These are phyloP conservation scores for Regulus satrapa DNA, from an alignment of 2,113 vertebrate genomes.

Conservation along the genomic window DNA sequence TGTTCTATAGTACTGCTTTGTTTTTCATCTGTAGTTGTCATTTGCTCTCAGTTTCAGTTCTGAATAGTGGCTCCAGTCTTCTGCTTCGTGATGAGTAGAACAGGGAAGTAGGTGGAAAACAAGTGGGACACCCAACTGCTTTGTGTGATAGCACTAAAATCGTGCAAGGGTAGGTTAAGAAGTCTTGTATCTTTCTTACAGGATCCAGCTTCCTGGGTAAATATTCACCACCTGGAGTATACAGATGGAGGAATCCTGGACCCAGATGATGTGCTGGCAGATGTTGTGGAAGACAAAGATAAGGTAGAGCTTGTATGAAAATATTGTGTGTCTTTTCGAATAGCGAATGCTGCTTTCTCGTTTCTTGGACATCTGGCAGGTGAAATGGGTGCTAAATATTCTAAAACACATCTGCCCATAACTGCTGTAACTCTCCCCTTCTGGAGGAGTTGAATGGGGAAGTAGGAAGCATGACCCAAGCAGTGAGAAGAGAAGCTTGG, in stretches of 20 bases:
- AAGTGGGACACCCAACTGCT: background rate
- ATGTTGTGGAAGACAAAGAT: slow-evolving; percentile 96
- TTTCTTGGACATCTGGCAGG: background rate
- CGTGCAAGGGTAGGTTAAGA: background rate
- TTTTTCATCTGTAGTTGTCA: background rate
- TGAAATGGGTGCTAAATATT: background rate
- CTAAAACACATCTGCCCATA: background rate
- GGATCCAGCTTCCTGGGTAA: slow-evolving; percentile 89
- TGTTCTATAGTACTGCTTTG: background rate
- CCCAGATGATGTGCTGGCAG: slow-evolving; percentile 92
- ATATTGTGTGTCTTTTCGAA: background rate
- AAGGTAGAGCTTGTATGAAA: slow-evolving; percentile 79
- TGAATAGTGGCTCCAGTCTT: background rate
- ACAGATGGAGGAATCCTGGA: slow-evolving; percentile 96
- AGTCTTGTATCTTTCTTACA: slow-evolving; percentile 38
- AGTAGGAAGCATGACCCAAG: background rate
- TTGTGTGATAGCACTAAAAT: background rate
- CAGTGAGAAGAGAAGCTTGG: background rate
- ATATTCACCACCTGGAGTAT: slow-evolving; percentile 94
- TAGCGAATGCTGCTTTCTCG: background rate
- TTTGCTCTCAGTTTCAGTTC: background rate
- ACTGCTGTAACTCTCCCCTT: background rate
- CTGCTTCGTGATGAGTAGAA: fast-evolving
- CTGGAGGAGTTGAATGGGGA: background rate
- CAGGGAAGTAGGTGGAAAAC: background rate